phyloP scores from a whole-genome alignment of 1,140 invertebrate species.

The Drosophila baimaii region DNA sequence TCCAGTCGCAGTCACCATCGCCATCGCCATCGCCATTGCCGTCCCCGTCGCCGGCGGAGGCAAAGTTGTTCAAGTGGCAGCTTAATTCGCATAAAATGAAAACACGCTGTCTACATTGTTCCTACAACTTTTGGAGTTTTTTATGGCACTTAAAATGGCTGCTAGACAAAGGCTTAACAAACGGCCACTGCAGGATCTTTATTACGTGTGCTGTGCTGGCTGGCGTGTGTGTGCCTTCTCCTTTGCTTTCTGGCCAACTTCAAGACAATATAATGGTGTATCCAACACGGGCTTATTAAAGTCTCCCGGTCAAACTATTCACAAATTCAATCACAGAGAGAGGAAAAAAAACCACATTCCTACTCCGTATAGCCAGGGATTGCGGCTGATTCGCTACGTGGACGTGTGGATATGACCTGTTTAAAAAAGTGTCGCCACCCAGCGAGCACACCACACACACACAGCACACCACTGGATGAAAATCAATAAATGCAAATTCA shows the following conservation, averaged over 20 bases:
- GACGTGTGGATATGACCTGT: constrained; percentile 27
- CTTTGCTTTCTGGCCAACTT: constrained; percentile 27
- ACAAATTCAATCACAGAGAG: constrained; percentile 10
- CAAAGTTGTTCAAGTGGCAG: constrained; percentile 83
- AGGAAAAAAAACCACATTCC: not conserved
- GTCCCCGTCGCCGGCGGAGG: constrained; percentile 42
- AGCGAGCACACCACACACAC: constrained; percentile 4
- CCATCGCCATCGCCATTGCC: too few relatives aligned
- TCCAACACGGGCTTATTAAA: constrained; percentile 41
- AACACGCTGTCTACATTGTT: constrained; percentile 84
- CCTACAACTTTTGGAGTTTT: constrained; percentile 83
- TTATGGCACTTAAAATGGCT: constrained; percentile 82
- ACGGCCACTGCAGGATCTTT: constrained; percentile 64
- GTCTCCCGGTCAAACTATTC: constrained; percentile 7
- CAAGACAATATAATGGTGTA: constrained; percentile 34
- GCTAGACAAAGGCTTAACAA: constrained; percentile 79
- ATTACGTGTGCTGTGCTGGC: constrained; percentile 22
- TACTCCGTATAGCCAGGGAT: not conserved
- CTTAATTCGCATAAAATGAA: constrained; percentile 84
- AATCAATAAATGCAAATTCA: constrained; percentile 64
- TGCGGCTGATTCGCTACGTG: constrained; percentile 22
- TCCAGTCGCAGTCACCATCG: constrained; percentile 54
- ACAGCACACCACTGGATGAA: constrained; percentile 21
- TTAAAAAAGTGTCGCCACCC: constrained; percentile 35
- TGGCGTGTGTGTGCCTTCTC: constrained; percentile 23